A percentile compares a stretch with the other conserved stretches of the same genome.
phyloP scores from a whole-genome alignment of 2,888 invertebrate species.

The Leucophora obtusa region DNA sequence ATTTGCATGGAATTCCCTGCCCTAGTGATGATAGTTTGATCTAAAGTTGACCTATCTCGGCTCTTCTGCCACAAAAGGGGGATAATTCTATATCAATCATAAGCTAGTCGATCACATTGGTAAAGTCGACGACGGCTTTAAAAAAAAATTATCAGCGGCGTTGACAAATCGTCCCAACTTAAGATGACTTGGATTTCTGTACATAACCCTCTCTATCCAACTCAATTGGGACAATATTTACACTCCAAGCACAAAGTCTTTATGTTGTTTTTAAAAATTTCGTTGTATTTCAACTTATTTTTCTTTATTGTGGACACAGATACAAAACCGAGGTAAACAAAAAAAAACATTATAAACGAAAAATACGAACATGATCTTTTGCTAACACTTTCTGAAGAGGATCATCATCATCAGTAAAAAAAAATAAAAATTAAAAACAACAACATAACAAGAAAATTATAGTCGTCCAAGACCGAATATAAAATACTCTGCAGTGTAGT shows the following conservation, averaged over 20 bases:
- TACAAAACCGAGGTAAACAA: constrained; percentile 9
- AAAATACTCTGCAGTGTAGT: too few relatives aligned
- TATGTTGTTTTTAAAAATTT: constrained; percentile 52
- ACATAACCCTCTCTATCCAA: constrained; percentile 41
- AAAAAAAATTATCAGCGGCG: too few relatives aligned
- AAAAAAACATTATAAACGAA: constrained; percentile 25
- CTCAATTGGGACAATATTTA: constrained; percentile 72
- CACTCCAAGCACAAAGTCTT: constrained; percentile 75
- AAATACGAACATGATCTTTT: constrained; percentile 45
- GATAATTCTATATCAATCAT: too few relatives aligned
- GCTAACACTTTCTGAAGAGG: constrained; percentile 55
- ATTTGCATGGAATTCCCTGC: too few relatives aligned
- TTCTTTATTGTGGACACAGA: constrained; percentile 21
- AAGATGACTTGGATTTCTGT: background rate
- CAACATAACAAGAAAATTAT: constrained; percentile 50
- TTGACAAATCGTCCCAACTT: background rate
- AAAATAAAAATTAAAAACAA: constrained; percentile 4
- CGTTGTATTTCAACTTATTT: constrained; percentile 14
- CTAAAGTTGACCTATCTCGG: too few relatives aligned
- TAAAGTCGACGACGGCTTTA: too few relatives aligned
- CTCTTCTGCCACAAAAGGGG: too few relatives aligned
- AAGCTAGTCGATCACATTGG: too few relatives aligned
- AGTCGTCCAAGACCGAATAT: too few relatives aligned
- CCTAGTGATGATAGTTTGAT: too few relatives aligned
- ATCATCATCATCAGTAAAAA: constrained; percentile 31